Evolutionary conservation across 2,888 invertebrate genomes (phyloP).

Genomic region (Siphlonurus alternatus): DNA sequence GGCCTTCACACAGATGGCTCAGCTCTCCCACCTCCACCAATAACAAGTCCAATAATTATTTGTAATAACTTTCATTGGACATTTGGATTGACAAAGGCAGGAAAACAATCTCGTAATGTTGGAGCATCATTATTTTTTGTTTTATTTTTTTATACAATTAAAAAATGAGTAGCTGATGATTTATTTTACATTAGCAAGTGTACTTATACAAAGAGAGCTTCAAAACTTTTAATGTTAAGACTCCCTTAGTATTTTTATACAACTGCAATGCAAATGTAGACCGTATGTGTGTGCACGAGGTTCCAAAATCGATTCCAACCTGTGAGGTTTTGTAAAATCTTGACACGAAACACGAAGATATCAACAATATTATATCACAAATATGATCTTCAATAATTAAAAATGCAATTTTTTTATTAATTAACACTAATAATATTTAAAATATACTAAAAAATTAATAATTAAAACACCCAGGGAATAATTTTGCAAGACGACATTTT

Average conservation of each 20-base stretch:
- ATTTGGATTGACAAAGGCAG: slow-evolving; percentile 25
- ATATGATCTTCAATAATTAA: too few relatives aligned
- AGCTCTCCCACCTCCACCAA: slow-evolving; percentile 24
- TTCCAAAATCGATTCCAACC: neutral
- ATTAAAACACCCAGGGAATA: too few relatives aligned
- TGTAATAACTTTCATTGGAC: slow-evolving; percentile 23
- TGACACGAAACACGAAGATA: neutral
- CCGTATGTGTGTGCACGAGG: neutral
- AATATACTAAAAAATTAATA: too few relatives aligned
- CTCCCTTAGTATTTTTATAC: neutral
- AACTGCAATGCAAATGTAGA: neutral
- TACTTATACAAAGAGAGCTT: neutral
- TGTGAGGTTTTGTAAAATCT: neutral
- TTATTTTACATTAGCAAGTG: neutral
- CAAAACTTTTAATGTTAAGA: neutral
- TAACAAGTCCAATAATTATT: slow-evolving; percentile 28
- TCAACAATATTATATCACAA: too few relatives aligned
- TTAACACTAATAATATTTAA: too few relatives aligned
- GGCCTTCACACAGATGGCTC: slow-evolving; percentile 9
- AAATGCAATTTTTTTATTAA: too few relatives aligned
- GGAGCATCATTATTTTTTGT: too few relatives aligned
- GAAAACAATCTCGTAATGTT: too few relatives aligned
- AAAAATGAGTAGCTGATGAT: too few relatives aligned
- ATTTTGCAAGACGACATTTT: too few relatives aligned
- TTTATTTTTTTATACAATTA: too few relatives aligned